Evolutionary conservation across 2,888 invertebrate species (phyloP).

Genomic region (Drosophila merina): DNA sequence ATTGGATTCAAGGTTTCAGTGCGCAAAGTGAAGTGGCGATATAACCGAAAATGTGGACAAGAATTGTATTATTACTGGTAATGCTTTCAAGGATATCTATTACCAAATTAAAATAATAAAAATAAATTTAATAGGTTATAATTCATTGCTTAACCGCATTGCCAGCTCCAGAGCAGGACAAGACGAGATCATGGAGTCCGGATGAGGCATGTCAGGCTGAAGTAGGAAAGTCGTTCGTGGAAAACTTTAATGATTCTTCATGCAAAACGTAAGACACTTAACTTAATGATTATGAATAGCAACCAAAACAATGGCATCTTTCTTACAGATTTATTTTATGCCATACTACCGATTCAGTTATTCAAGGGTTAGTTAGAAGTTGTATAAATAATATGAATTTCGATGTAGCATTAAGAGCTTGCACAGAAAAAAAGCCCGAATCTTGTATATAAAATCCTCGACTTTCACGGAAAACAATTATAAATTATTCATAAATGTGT

Average conservation of each 20-base stretch:
- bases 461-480: background rate
- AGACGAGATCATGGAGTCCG: conserved; percentile 17
- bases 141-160: conserved; percentile 11
- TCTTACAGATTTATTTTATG: conserved; percentile 32
- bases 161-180: conserved; percentile 10
- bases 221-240: background rate
- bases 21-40: conserved; percentile 6
- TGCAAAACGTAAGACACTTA: conserved; percentile 18
- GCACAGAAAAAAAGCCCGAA: background rate
- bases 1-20: conserved; percentile 28
- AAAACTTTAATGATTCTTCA: conserved; percentile 31
- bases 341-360: background rate
- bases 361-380: background rate
- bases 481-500: background rate
- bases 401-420: background rate
- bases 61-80: conserved; percentile 23
- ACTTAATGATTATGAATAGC: background rate
- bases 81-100: background rate
- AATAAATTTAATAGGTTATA: conserved; percentile 5
- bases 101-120: background rate
- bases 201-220: conserved; percentile 3
- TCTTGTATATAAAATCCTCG: conserved; percentile 8
- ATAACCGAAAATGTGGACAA: conserved; percentile 24
- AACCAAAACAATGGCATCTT: background rate
- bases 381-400: conserved; percentile 15